Percentiles rank a stretch among this genome's conserved stretches.
Evolutionary conservation across 2,113 vertebrate species (phyloP).

Genomic region (Leuciscus idus): DNA sequence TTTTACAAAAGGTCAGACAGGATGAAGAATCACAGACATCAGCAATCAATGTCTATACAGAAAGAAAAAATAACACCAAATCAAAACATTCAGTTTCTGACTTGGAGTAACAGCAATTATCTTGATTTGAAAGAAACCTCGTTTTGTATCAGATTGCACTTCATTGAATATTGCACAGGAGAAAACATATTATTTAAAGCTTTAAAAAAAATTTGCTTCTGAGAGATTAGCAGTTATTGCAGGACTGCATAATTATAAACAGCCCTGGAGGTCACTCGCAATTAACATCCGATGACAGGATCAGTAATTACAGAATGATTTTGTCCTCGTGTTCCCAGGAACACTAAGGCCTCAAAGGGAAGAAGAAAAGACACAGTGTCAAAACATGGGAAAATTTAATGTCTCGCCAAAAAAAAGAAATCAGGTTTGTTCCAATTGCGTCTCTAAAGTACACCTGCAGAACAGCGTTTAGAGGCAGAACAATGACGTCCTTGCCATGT

Average conservation of each 20-base stretch:
- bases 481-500: slow-evolving; percentile 27
- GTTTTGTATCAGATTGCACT: slow-evolving; percentile 34
- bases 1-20: not conserved
- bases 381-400: slow-evolving; percentile 38
- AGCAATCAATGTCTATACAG: not conserved
- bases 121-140: not conserved
- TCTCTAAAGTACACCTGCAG: slow-evolving; percentile 12
- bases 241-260: slow-evolving; percentile 47
- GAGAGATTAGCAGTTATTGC: slow-evolving; percentile 52
- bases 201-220: slow-evolving; percentile 40
- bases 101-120: slow-evolving; percentile 7
- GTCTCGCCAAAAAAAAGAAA: slow-evolving; percentile 35
- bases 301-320: slow-evolving; percentile 45
- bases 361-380: slow-evolving; percentile 42
- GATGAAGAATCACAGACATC: not conserved
- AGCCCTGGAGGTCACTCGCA: slow-evolving; percentile 42
- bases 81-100: not conserved
- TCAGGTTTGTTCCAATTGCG: slow-evolving; percentile 35
- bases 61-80: not conserved
- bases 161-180: slow-evolving; percentile 43
- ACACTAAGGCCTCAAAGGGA: not conserved
- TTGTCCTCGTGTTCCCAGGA: slow-evolving; percentile 3
- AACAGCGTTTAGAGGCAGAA: slow-evolving; percentile 31
- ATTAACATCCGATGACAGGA: slow-evolving; percentile 51
- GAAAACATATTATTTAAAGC: slow-evolving; percentile 25